Conservation (phyloP, 2,888 invertebrate species). For the Ochropleura plecta region DNA sequence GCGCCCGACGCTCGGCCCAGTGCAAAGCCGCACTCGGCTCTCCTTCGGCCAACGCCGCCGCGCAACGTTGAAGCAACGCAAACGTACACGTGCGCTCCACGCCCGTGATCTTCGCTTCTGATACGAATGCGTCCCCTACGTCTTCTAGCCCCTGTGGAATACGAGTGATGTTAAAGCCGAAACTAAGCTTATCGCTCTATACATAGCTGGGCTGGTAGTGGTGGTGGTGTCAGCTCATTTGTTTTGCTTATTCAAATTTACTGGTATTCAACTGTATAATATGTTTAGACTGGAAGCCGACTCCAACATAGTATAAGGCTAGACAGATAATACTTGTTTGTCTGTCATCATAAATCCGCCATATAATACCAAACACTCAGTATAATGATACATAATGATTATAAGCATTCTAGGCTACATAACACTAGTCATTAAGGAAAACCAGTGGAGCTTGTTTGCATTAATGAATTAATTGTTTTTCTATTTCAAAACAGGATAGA, state of each 20-base stretch:
- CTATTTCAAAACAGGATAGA: neutral
- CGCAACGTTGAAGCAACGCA: constrained; percentile 93
- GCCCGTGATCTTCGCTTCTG: constrained; percentile 88
- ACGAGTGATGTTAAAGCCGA: neutral
- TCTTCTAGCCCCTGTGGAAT: constrained; percentile 93
- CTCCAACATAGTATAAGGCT: neutral
- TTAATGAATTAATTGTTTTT: constrained; percentile 7
- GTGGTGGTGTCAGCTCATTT: neutral
- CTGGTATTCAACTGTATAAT: neutral
- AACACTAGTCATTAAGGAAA: constrained; percentile 31
- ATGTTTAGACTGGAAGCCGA: neutral
- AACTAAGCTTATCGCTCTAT: neutral
- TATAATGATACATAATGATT: constrained; percentile 1
- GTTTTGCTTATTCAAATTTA: neutral
- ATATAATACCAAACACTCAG: neutral
- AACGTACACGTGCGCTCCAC: constrained; percentile 86
- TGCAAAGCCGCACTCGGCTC: constrained; percentile 96
- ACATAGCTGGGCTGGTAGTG: no score
- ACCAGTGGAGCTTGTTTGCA: neutral
- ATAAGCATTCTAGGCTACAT: neutral
- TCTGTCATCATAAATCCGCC: neutral
- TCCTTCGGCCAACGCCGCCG: constrained; percentile 95
- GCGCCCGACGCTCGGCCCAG: constrained; percentile 95
- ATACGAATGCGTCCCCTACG: constrained; percentile 94
- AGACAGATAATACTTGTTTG: neutral